Base-by-base conservation (phyloP, 1,140 invertebrate species). In the Polypedilum pembai region DNA sequence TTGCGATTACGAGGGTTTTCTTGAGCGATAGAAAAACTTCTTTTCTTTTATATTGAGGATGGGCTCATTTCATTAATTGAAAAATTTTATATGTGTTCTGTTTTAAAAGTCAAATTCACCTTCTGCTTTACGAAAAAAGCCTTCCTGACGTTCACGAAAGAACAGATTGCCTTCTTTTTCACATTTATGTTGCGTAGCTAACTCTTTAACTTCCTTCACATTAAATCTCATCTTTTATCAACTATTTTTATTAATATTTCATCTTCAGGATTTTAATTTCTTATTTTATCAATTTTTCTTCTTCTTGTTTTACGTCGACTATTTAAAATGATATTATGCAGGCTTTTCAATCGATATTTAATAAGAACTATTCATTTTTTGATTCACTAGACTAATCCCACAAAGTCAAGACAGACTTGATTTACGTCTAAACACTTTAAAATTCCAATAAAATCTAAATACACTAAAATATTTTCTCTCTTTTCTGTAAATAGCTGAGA, bases 131-230 rank as follows among this genome's bases (percentile, higher is more conserved):
- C 94, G 89, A 83, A 98, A 94, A 83, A 97, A 94, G 73, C 94
- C 90, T 80, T 96, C 94, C 79, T 95, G 92, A 76, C 91, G 89
- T 82, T 97, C 94, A 76, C 88, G 90, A 69, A 98, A 87, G 74
- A 91, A 89, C 73, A 97, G 85, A 76, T 94, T 86, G 18, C 95
- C 95, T 87, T 97, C 94, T 79, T 94, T 94, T 80, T 96, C 94
- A 84, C 95, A 96, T 82, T 92, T 93, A 78, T 92, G 91, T 82
- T 95, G 92, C 7, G 90, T 90, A 72, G 93, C 94, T 80, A 97
- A 82, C 74, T 91, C 89, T 76, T 90, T 85, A 77, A 98, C 82
- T 83, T 96, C 94, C 82, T 92, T 90, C 80, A 91, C 93, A 82
- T 97, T 97, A 81, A 94, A 96, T 80, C 93, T 86, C 94, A 97